Evolutionary conservation across 2,888 invertebrate genomes (phyloP).

Genomic region (Fragum sueziense): DNA sequence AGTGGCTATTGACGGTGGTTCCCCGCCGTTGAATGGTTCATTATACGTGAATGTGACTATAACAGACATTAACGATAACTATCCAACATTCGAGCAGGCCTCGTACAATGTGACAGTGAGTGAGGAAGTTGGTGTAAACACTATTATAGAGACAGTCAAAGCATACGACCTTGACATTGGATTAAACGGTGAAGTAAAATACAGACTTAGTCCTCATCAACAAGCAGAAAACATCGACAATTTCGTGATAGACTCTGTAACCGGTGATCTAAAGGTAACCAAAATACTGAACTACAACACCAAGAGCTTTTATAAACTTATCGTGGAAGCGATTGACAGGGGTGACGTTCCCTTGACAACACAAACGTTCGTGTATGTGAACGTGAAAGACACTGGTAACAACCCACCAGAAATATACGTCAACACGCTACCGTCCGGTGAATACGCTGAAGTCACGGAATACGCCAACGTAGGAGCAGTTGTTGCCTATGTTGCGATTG

Average conservation of each 20-base stretch:
- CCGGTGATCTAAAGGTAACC: conserved; percentile 64
- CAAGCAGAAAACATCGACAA: conserved; percentile 52
- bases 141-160: conserved; percentile 84
- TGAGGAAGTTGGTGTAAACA: conserved; percentile 59
- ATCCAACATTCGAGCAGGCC: conserved; percentile 57
- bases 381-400: conserved; percentile 93
- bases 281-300: conserved; percentile 46
- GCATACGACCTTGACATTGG: conserved; percentile 94
- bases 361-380: conserved; percentile 63
- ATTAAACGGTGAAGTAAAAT: conserved; percentile 86
- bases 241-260: conserved; percentile 61
- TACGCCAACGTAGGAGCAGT: conserved; percentile 67
- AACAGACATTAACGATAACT: conserved; percentile 65
- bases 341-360: conserved; percentile 62
- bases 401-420: conserved; percentile 89
- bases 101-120: conserved; percentile 61
- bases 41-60: conserved; percentile 59
- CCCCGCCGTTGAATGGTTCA: conserved; percentile 59
- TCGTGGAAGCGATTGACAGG: conserved; percentile 63
- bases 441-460: conserved; percentile 61
- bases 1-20: conserved; percentile 67
- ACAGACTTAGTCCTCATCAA: conserved; percentile 76
- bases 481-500: conserved; percentile 64
- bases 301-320: conserved; percentile 58
- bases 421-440: conserved; percentile 54